phyloP scores from a whole-genome alignment of 2,797 vertebrate genomes.

The Hydrophis major region DNA sequence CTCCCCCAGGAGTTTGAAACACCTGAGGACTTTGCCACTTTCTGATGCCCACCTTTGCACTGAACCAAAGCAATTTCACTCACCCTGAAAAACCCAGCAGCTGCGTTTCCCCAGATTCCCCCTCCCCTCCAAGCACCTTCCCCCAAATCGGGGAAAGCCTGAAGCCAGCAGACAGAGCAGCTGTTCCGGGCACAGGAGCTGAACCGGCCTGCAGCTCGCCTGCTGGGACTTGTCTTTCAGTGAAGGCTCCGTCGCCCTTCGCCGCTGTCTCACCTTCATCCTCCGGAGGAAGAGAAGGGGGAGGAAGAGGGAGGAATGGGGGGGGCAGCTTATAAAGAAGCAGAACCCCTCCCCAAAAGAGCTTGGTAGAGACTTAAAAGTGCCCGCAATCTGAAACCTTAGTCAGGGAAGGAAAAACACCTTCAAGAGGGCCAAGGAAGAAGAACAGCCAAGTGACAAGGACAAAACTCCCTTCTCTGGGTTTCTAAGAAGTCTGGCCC shows the following conservation, averaged over 20 bases:
- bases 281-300: constrained; percentile 36
- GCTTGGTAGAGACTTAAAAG: not conserved
- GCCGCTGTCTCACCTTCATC: constrained; percentile 52
- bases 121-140: not conserved
- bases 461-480: not conserved
- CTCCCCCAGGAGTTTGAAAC: not conserved
- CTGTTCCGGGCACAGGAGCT: constrained; percentile 55
- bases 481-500: not conserved
- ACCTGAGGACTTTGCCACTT: constrained; percentile 27
- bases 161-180: constrained; percentile 40
- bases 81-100: constrained; percentile 23
- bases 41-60: constrained; percentile 12
- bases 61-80: not conserved
- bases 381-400: not conserved
- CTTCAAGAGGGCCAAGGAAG: not conserved
- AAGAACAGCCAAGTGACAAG: not conserved
- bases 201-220: constrained; percentile 49
- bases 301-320: not conserved
- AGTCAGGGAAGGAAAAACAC: not conserved
- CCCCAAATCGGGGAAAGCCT: not conserved
- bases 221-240: constrained; percentile 60
- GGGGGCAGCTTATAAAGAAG: not conserved
- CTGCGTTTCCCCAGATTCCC: constrained; percentile 8
- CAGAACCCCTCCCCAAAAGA: not conserved
- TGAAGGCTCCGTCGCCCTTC: constrained; percentile 48